Evolutionary conservation across 2,888 invertebrate genomes (phyloP).

Genomic region (Helleia helle): DNA sequence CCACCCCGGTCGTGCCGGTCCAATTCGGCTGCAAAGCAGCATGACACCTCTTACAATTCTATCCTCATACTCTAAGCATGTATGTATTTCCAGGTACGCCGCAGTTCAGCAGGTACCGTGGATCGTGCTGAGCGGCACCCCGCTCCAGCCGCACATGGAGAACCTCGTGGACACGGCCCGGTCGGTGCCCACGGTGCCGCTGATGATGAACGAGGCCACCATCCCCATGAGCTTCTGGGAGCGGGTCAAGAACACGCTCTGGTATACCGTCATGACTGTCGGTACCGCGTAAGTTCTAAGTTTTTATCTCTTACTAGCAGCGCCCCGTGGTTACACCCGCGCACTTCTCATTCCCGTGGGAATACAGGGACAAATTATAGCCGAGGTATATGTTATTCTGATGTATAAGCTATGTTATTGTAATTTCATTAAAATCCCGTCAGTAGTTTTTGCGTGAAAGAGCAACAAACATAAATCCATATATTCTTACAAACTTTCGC

Average conservation of each 20-base stretch:
- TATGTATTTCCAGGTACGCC: slow-evolving; percentile 28
- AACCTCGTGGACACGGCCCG: slow-evolving; percentile 33
- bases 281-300: not conserved
- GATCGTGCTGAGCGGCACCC: slow-evolving; percentile 32
- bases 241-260: slow-evolving; percentile 26
- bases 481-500: no score
- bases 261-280: not conserved
- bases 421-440: no score
- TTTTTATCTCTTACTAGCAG: no score
- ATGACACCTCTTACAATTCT: not conserved
- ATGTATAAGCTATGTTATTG: no score
- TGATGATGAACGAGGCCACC: slow-evolving; percentile 26
- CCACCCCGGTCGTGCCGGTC: no score
- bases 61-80: not conserved
- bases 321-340: no score
- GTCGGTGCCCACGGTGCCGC: slow-evolving; percentile 29
- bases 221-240: slow-evolving; percentile 36
- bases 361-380: no score
- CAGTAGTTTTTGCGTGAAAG: no score
- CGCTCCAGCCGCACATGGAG: slow-evolving; percentile 28
- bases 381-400: no score
- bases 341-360: no score
- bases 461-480: no score
- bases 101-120: slow-evolving; percentile 39
- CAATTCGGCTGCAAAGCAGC: no score